Evolutionary conservation across 1,140 invertebrate genomes (phyloP).

Genomic region (Polypedilum vanderplanki): DNA sequence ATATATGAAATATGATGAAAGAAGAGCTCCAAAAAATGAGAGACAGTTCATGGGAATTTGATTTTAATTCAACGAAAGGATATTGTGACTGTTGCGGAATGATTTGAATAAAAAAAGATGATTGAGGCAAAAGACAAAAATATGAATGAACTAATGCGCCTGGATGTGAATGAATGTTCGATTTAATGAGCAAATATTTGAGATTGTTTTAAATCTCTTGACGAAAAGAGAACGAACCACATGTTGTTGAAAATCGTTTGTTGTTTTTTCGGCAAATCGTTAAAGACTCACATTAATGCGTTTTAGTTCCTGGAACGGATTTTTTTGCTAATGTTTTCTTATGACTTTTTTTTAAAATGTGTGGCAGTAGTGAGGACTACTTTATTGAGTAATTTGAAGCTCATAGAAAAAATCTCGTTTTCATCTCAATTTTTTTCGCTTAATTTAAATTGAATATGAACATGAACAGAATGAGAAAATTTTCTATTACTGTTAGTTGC

Average conservation of each 20-base stretch:
- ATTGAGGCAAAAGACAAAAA: background rate
- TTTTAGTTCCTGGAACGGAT: background rate
- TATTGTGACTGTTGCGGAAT: background rate
- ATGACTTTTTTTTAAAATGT: background rate
- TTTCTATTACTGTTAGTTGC: background rate
- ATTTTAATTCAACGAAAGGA: constrained; percentile 17
- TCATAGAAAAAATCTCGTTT: background rate
- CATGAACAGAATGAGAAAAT: background rate
- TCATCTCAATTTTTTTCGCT: background rate
- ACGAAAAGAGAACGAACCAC: background rate
- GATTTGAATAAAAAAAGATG: background rate
- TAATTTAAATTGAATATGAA: constrained; percentile 8
- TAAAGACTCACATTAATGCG: background rate
- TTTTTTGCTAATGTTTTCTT: background rate
- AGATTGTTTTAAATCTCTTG: background rate
- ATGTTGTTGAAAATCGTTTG: background rate
- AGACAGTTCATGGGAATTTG: constrained; percentile 24
- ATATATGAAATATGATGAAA: constrained; percentile 19
- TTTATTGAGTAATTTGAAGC: background rate
- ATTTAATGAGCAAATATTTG: background rate
- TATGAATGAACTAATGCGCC: background rate
- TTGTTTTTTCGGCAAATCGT: background rate
- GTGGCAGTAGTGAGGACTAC: background rate
- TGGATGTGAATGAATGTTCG: background rate
- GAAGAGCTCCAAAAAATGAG: background rate